Evolutionary conservation across 2,888 invertebrate species (phyloP), one percentile per base, ranked within the genome.

Genomic region (Pilophorus perplexus): DNA sequence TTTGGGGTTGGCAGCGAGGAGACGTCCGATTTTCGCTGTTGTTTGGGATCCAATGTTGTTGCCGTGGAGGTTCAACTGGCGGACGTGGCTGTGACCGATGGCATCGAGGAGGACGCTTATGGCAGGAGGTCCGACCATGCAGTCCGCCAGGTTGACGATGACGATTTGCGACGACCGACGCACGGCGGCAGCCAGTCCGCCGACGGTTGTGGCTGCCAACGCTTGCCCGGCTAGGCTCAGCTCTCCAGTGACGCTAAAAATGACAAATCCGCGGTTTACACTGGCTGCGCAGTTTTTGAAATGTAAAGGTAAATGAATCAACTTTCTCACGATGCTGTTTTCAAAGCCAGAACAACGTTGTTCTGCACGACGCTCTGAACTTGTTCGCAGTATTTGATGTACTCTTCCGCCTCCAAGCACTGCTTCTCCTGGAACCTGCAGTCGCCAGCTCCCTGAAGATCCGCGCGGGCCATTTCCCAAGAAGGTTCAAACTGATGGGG

Each of bases 111-210:
- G 10, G 5, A 46, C 37, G 18, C 18, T 33, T 4, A 70, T 46
- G 37, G 68, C 66, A n/a, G 62, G 38, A 3, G 67, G 59, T 18
- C 66, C 57, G 3, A 70, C 20, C 33, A 70, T 67, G 59, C 68
- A 68, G 55, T 70, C 70, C 8, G 62, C 50, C 8, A 70, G 46
- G 40, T 70, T 67, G 3, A 70, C 64, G 44, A 57, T 66, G 8
- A 40, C 8, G 12, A 70, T 62, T 10, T 48, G 44, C 37, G 50
- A 52, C 2, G 28, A 23, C 20, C 64, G 37, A 10, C 22, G 12
- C 2, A 70, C 50, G 18, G 67, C 48, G 27, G 44, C 57, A 20
- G 68, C 64, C 14, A 70, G 12, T 3, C 66, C 44, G n/a, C 62
- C 66, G 16, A 65, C 68, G 0, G 54, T 52, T 28, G 50, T 60